These are phyloP conservation scores for Sialis lutaria DNA, from an alignment of 2,888 invertebrate genomes.

Conservation along the genomic window DNA sequence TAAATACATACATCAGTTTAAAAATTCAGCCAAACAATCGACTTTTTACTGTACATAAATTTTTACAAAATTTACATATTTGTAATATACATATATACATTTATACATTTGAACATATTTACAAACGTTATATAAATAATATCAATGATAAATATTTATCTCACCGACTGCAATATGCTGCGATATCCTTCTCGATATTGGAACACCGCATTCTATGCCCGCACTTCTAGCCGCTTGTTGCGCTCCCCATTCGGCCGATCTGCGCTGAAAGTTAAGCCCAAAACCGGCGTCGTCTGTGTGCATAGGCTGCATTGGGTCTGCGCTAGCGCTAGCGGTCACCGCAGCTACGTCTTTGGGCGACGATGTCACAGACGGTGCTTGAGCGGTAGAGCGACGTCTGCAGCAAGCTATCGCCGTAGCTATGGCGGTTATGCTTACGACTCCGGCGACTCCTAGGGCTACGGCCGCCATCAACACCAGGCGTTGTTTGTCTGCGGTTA, in stretches of 20 bases:
- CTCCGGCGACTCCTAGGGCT: constrained; percentile 21
- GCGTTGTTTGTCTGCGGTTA: too few species aligned
- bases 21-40: background rate
- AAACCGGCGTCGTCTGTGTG: constrained; percentile 22
- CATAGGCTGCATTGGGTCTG: too few species aligned
- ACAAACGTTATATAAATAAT: too few species aligned
- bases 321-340: too few species aligned
- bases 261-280: constrained; percentile 24
- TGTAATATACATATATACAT: too few species aligned
- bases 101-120: too few species aligned
- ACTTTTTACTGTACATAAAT: too few species aligned
- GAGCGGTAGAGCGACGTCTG: constrained; percentile 15
- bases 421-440: constrained; percentile 15
- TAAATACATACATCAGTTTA: background rate
- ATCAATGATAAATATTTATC: background rate
- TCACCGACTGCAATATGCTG: constrained; percentile 9
- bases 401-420: constrained; percentile 22
- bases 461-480: constrained; percentile 20
- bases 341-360: too few species aligned
- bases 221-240: constrained; percentile 15
- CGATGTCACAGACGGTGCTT: too few species aligned
- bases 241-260: constrained; percentile 13
- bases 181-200: constrained; percentile 16
- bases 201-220: constrained; percentile 19
- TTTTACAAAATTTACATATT: too few species aligned